Percentiles rank a stretch among this genome's conserved stretches.
Evolutionary conservation across 2,888 invertebrate genomes (phyloP).

Genomic region (Celastrina argiolus): DNA sequence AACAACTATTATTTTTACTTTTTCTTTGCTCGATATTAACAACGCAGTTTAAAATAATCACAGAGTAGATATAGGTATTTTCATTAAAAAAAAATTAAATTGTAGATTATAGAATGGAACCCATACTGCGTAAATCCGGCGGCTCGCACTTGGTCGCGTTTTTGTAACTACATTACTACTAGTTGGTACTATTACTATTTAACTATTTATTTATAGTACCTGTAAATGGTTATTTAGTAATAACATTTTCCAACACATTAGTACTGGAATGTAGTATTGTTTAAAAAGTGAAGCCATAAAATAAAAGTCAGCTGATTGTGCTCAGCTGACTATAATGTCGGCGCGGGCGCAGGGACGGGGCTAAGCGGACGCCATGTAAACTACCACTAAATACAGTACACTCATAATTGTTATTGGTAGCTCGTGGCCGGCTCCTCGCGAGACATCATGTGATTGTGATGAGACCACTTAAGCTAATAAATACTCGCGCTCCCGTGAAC

Average conservation of each 20-base stretch:
- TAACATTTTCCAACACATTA: background rate
- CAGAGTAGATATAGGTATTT: too few species aligned
- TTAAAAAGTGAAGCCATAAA: background rate
- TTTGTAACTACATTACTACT: too few species aligned
- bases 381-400: slow-evolving; percentile 34
- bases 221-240: background rate
- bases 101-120: too few species aligned
- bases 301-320: background rate
- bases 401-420: slow-evolving; percentile 55
- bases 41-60: too few species aligned
- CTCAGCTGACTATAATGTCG: background rate
- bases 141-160: too few species aligned
- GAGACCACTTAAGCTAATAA: slow-evolving; percentile 75
- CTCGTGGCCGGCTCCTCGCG: slow-evolving; percentile 66
- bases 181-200: too few species aligned
- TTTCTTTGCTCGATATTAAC: too few species aligned
- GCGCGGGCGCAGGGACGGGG: background rate
- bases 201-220: too few species aligned
- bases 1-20: too few species aligned
- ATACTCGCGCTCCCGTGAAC: slow-evolving; percentile 51
- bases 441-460: slow-evolving; percentile 72
- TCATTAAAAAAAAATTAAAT: too few species aligned
- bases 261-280: background rate
- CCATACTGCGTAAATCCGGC: too few species aligned
- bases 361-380: slow-evolving; percentile 27